Evolutionary conservation across 2,113 vertebrate genomes (phyloP), one percentile per base, ranked within the genome.

Genomic region (Falcunculus frontatus): DNA sequence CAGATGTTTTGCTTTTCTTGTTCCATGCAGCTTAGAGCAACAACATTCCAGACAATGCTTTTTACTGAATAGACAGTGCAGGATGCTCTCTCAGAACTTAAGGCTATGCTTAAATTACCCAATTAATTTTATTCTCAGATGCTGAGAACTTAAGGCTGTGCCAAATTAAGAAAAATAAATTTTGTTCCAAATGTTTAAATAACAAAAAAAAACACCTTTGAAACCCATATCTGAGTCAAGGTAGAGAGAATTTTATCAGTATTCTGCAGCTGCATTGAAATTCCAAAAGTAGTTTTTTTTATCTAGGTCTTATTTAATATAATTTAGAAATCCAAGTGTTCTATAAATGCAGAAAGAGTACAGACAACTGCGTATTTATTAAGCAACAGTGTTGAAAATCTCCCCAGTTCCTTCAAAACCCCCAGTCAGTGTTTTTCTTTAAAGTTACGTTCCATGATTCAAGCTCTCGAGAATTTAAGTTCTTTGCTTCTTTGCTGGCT

Each of bases 391-490:
- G n/a, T 35, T 84, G 37, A 73, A 82, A 84, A 91, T 63, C n/a
- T 90, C 53, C 62, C 62, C 39, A 18, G 46, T 62, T 91, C 65
- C 32, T 87, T 72, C 84, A 93, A 94, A 96, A 68, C 14, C 14
- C 29, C 53, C 23, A 55, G 37, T 70, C 42, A 93, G 30, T 88
- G 33, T 92, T 96, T 91, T 92, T 49, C 19, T 80, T 84, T 87
- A 69, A 89, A 91, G n/a, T 75, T 75, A 32, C 37, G 49, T 87
- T 95, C 82, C 70, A 76, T 94, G 81, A 96, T 87, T 84, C 69
- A 91, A 81, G 52, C 81, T 84, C 65, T 75, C 75, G 93, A 95
- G 93, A 93, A 95, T 87, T 89, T 47, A 89, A 86, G 35, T 79
- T 81, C 47, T 63, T 70, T 78, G 44, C 35, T 73, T 18, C 86